Percentiles rank a stretch among this genome's conserved stretches.
phyloP scores from a whole-genome alignment of 2,113 vertebrate genomes.

The Trematocara macrostoma region DNA sequence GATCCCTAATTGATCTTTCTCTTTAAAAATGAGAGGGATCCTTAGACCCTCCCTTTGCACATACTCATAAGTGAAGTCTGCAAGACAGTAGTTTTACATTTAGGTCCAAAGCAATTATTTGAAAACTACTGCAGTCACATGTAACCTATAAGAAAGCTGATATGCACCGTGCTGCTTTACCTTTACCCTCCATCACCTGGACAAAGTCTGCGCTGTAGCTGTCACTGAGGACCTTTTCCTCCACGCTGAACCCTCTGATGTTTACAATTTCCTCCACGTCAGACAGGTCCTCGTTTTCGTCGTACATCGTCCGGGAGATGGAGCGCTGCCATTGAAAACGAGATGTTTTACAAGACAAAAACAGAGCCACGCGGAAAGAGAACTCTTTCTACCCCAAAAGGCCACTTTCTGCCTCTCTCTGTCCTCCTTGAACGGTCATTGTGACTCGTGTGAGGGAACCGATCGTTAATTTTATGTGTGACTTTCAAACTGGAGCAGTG shows the following conservation, averaged over 20 bases:
- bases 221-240: conserved; percentile 87
- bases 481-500: background rate
- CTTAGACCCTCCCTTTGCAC: conserved; percentile 92
- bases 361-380: background rate
- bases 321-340: conserved; percentile 75
- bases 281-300: conserved; percentile 90
- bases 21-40: conserved; percentile 88
- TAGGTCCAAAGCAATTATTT: background rate
- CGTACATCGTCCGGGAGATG: conserved; percentile 87
- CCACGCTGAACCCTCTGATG: conserved; percentile 88
- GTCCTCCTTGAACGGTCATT: background rate
- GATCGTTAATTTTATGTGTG: background rate
- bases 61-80: conserved; percentile 97
- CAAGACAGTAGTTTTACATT: conserved; percentile 8
- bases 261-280: conserved; percentile 94
- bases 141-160: background rate
- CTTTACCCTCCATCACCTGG: conserved; percentile 88
- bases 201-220: conserved; percentile 82
- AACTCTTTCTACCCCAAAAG: background rate
- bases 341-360: background rate
- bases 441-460: background rate
- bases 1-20: conserved; percentile 91
- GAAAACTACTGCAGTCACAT: background rate
- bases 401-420: background rate
- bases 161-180: conserved; percentile 70